phyloP scores from a whole-genome alignment of 2,113 vertebrate genomes.

The Hiodon alosoides region DNA sequence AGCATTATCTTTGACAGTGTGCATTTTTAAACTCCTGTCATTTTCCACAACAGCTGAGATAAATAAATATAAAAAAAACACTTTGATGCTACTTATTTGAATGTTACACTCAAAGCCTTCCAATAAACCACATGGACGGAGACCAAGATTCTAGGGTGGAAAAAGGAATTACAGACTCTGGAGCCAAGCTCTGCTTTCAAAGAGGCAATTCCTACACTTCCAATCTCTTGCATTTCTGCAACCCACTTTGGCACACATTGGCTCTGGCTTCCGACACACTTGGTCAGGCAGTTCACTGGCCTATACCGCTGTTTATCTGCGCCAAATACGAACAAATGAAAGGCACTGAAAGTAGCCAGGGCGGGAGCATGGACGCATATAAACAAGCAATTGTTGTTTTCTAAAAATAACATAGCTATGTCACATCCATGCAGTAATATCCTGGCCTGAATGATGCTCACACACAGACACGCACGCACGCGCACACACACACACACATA shows the following conservation, averaged over 20 bases:
- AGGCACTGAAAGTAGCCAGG: no score
- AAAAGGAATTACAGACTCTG: background rate
- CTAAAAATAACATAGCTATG: no score
- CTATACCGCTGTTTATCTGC: no score
- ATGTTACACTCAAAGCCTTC: constrained; percentile 7
- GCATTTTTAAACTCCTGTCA: background rate
- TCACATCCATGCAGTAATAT: no score
- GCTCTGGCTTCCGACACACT: no score
- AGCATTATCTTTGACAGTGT: background rate
- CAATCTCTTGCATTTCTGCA: background rate
- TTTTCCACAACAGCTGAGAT: background rate
- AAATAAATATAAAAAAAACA: background rate
- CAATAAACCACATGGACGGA: background rate
- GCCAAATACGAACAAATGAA: no score
- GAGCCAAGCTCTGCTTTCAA: background rate
- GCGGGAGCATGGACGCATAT: no score
- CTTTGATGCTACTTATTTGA: background rate
- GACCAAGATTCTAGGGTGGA: background rate
- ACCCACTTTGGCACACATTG: background rate
- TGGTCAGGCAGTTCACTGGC: no score
- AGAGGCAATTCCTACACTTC: background rate
- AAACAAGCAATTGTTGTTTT: no score
- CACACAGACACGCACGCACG: no score
- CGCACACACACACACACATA: no score
- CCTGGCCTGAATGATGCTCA: no score